A percentile compares a stretch with the other conserved stretches of the same genome.
Evolutionary conservation across 2,113 vertebrate genomes (phyloP).

Genomic region (Xiphophorus maculatus): DNA sequence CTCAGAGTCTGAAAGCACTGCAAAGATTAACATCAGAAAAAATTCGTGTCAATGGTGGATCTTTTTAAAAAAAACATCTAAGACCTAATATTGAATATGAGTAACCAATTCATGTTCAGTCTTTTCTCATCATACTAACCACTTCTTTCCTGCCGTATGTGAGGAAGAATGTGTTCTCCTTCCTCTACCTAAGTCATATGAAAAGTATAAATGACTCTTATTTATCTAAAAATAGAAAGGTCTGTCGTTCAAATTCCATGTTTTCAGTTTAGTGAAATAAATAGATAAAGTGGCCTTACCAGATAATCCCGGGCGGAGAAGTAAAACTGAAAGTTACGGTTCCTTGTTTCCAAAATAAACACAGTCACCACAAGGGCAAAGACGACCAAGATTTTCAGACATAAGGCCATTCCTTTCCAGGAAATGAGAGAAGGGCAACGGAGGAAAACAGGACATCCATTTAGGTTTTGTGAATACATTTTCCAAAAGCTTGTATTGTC

Average conservation of each 20-base stretch:
- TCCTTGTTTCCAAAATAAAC: constrained; percentile 58
- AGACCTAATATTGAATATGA: no score
- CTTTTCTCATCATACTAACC: constrained; percentile 33
- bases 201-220: not conserved
- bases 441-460: not conserved
- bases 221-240: not conserved
- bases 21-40: not conserved
- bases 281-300: constrained; percentile 47
- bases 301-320: not conserved
- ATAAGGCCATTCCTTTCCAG: constrained; percentile 60
- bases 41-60: not conserved
- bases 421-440: not conserved
- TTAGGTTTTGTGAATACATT: not conserved
- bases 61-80: no score
- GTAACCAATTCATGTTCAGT: not conserved
- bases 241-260: not conserved
- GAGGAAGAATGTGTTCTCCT: constrained; percentile 18
- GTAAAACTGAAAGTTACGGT: not conserved
- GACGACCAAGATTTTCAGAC: constrained; percentile 31
- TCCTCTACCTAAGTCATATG: constrained; percentile 25
- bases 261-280: constrained; percentile 7
- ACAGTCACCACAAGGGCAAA: constrained; percentile 31
- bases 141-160: constrained; percentile 45
- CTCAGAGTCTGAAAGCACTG: constrained; percentile 9
- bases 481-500: not conserved